These are phyloP conservation scores for Enteromius mattozi DNA, from an alignment of 2,797 vertebrate species.

Conservation along the genomic window DNA sequence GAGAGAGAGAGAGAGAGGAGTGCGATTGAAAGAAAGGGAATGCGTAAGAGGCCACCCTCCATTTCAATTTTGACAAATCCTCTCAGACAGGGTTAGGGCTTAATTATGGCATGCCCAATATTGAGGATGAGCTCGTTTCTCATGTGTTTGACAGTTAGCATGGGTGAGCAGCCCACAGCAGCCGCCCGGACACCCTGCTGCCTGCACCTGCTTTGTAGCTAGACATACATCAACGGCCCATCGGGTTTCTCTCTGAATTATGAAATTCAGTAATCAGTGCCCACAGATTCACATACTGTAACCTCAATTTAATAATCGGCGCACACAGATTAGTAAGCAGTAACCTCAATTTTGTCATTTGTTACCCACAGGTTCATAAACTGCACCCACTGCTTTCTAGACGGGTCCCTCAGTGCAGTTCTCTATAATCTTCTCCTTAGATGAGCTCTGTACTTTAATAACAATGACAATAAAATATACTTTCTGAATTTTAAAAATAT, in stretches of 20 bases:
- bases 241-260: conserved; percentile 31
- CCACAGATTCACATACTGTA: conserved; percentile 7
- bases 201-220: conserved; percentile 40
- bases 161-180: conserved; percentile 34
- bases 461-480: neutral
- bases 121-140: conserved; percentile 65
- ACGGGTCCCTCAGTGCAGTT: neutral
- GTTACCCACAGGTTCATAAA: neutral
- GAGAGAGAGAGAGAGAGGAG: conserved; percentile 28
- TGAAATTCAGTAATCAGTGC: neutral
- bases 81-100: conserved; percentile 79
- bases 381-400: neutral
- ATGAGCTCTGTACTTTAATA: neutral
- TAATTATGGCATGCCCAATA: conserved; percentile 75
- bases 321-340: conserved; percentile 8
- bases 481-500: neutral
- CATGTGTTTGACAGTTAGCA: conserved; percentile 67
- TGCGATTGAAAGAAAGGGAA: conserved; percentile 26
- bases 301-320: neutral
- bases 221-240: neutral
- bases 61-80: conserved; percentile 82
- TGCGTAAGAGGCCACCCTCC: conserved; percentile 61
- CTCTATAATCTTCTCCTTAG: neutral
- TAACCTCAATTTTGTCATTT: neutral
- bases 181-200: conserved; percentile 56